Base-by-base conservation (phyloP, 2,888 invertebrate species). In the Pammene aurita region DNA sequence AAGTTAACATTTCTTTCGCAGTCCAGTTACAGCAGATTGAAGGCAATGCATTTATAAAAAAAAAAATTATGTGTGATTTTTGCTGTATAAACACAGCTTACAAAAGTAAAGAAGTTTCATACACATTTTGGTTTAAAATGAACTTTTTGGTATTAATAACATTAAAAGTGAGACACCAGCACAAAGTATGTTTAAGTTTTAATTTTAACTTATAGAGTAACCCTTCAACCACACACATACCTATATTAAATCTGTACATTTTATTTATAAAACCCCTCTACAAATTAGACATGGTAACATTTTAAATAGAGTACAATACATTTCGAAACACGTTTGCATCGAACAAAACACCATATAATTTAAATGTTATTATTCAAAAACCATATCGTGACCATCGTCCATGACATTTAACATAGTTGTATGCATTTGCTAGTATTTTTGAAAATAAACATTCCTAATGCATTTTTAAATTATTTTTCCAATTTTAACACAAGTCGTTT, bases 261-360 rank as follows among this genome's bases (percentile, higher is more conserved):
- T 54, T 48, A 46, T 69, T 68, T 58, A 14, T 58, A 64, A 41
- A 58, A 13, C 9, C 38, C 60, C 63, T 42, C 34, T 34, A 58
- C 35, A 63, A 63, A 18, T 50, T 50, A 42, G 62, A 62, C 55
- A 54, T 44, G 13, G 46, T 55, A 52, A 67, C 16, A 68, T 54
- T 67, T 55, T 44, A 58, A 76, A 75, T 76, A 38, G 72, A 78
- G 77, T 80, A 79, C 78, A 81, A 80, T 78, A 72, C 72, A 70
- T 52, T 69, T 58, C 58, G 18, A 57, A 58, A 58, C 10, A 62
- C 18, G 18, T 44, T 63, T 72, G 74, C 74, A 77, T 76, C 70
- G 74, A 76, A 76, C 69, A 63, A 71, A 74, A 71, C 72, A 72
- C 77, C 74, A 73, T 75, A 26, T 67, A 10, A 42, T 41, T 18